Percentiles rank a stretch among this genome's conserved stretches.
phyloP scores from a whole-genome alignment of 2,888 invertebrate genomes.

The Mythimna albipuncta region DNA sequence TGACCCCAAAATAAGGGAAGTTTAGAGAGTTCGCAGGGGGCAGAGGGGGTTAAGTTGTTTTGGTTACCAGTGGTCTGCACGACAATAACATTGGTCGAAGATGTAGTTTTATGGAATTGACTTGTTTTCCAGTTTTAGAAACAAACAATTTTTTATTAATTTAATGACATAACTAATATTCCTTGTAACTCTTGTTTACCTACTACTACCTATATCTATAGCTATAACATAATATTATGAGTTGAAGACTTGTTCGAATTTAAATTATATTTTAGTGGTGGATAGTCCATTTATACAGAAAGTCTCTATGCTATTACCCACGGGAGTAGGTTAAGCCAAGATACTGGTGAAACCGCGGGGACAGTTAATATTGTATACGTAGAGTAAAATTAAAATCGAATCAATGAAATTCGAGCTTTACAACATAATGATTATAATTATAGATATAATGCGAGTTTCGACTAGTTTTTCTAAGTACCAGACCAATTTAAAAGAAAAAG shows the following conservation, averaged over 20 bases:
- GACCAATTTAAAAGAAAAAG: background rate
- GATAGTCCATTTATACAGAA: too few relatives aligned
- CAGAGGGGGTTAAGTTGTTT: conserved; percentile 59
- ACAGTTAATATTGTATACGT: background rate
- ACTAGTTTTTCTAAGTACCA: background rate
- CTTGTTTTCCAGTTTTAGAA: background rate
- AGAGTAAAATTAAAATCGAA: background rate
- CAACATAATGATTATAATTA: background rate
- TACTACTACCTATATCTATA: background rate
- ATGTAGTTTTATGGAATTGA: conserved; percentile 65
- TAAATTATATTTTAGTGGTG: too few relatives aligned
- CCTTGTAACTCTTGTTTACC: background rate
- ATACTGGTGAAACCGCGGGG: too few relatives aligned
- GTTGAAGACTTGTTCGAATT: too few relatives aligned
- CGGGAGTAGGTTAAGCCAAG: too few relatives aligned
- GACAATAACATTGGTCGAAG: conserved; percentile 72
- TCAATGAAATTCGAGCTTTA: background rate
- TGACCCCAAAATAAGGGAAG: conserved; percentile 36
- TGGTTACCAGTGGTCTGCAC: conserved; percentile 67
- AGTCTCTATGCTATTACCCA: too few relatives aligned
- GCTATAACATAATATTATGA: too few relatives aligned
- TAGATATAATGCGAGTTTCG: background rate
- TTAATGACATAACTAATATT: background rate
- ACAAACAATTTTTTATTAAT: background rate
- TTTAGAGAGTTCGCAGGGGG: conserved; percentile 47